Base-by-base conservation (phyloP, 1,140 invertebrate genomes). In the Aphelenchoides besseyi region DNA sequence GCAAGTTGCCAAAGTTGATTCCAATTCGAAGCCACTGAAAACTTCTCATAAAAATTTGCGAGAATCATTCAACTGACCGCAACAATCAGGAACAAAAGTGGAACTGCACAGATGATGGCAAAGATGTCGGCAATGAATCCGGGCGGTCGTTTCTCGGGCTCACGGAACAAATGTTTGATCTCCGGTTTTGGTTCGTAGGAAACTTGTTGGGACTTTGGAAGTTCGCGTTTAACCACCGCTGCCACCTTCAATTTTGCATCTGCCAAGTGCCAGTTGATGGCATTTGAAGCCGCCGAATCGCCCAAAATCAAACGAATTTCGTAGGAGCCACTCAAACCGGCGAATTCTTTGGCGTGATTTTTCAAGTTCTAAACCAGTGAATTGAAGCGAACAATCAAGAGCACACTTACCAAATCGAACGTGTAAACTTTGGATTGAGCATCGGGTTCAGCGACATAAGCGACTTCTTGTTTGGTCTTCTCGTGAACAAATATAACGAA, bases 401-500 rank as follows among this genome's bases (percentile, higher is more conserved):
- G 16, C n/a, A n/a, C 59, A 71, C 69, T 35, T 28, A 69, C 67
- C 67, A 69, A 30, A 18, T 69, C 67, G 64, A 69, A 69, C n/a
- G 92, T 93, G 81, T 96, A 95, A 18, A 90, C 87, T 76, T 91
- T 89, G 37, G 74, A 68, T 72, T 87, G 86, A 57, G 88, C 87
- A 82, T 95, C 94, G n/a, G 90, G 89, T 84, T 97, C 94, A n/a
- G 93, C 92, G 29, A 97, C 91, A 84, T 94, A 97, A 77, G 95
- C 90, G 35, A 95, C 91, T 87, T 97, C 94, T 74, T 90, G 89
- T 23, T 89, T 88, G 0, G 87, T 88, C 59, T 89, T 87, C n/a
- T 86, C 82, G 79, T 91, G 86, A 1, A 86, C 87, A 26, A 98
- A 88, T 18, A 91, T 89, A 2, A 97, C 89, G 86, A 97, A 97